Conservation (phyloP, 2,113 vertebrate genomes). For the Emydocephalus ijimae region DNA sequence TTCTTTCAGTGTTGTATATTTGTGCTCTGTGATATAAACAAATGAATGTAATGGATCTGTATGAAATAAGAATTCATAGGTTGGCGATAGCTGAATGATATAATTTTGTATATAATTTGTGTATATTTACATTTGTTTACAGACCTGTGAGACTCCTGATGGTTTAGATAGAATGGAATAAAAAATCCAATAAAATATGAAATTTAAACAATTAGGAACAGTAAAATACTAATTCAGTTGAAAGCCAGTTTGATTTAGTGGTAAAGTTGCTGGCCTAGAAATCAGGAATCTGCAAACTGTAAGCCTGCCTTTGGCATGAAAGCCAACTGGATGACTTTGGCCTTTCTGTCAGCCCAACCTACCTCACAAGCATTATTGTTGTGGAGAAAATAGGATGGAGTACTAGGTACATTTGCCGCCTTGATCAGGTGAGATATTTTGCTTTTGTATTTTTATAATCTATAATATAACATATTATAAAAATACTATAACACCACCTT, state of each 20-base stretch:
- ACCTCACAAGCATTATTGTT: not conserved
- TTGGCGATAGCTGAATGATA: not conserved
- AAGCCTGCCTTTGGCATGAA: not conserved
- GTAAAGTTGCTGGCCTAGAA: not conserved
- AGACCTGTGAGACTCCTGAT: not conserved
- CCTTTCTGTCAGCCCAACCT: not conserved
- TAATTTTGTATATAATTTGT: not conserved
- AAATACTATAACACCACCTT: not conserved
- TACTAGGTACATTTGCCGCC: not conserved
- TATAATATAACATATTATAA: not conserved
- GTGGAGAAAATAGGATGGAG: not conserved
- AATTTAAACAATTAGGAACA: not conserved
- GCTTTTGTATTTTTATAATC: too few relatives aligned
- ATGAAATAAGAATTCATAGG: not conserved
- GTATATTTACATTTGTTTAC: not conserved
- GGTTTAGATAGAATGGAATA: not conserved
- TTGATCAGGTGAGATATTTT: not conserved
- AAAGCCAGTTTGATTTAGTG: not conserved
- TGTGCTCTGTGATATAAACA: not conserved
- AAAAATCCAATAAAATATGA: not conserved
- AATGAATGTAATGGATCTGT: not conserved
- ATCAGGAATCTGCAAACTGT: not conserved
- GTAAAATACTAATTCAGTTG: not conserved
- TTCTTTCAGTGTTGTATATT: not conserved
- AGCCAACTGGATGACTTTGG: not conserved